Evolutionary conservation across 2,888 invertebrate species (phyloP), one percentile per base, ranked within the genome.

Genomic region (Chrysotoxum bicinctum): DNA sequence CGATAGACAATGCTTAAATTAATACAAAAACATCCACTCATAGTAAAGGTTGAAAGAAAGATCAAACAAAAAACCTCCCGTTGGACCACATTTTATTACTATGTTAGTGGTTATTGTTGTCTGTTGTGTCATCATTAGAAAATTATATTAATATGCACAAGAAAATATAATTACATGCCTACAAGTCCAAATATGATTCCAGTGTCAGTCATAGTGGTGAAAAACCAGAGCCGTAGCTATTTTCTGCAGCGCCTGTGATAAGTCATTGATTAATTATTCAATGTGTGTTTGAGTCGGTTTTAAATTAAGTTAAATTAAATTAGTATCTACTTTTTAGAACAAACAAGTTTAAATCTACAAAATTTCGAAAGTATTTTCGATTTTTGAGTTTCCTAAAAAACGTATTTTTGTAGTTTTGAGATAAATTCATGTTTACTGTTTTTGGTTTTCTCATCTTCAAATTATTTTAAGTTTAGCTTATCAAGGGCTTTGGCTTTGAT

Each of bases 111-210:
- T 43, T 72, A 23, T 72, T 60, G 26, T 43, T 66, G 32, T 68
- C 50, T 72, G 26, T 69, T 73, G 68, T 77, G 73, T 62, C 73
- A 69, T 64, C 23, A 60, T 2, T 40, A 26, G 23, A 26, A 40
- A 60, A 26, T 26, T 10, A 60, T 60, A 40, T 60, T 60, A 40
- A 60, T 60, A 60, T 60, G 37, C 16, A 60, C 7, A 56, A 10
- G 1, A 23, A 26, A 50, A 50, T 14, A 14, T 26, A 48, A 12
- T 26, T 5, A 48, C 48, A 48, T 48, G 21, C 12, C 5, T 48
- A 7, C 21, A 21, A 12, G 12, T 45, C 5, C 12, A 19, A 45
- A 45, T 19, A 45, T 1, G 21, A 48, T 21, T 48, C 12, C 2
- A 12, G 0, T 48, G 8, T 21, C 14, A 48, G 8, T 21, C 14